Evolutionary conservation across 2,797 vertebrate genomes (phyloP), one percentile per base, ranked within the genome.

Genomic region (Siniperca obscura): DNA sequence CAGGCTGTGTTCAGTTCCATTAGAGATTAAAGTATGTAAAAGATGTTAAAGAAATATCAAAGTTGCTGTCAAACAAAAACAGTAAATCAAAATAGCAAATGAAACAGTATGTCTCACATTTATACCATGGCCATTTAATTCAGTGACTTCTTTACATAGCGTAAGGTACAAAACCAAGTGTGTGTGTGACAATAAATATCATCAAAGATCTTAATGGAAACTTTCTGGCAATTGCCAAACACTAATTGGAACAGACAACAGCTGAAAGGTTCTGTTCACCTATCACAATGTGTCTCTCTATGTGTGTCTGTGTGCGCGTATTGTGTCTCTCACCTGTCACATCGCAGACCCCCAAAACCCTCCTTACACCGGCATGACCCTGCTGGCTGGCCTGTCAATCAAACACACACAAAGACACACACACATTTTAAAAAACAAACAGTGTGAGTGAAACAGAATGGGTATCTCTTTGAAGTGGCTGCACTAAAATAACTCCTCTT

Each of bases 351-450:
- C 88, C 94, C 90, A 70, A 97, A 98, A 78, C 98, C 98, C 90
- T 93, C 90, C 95, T 97, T 98, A 95, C 98, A 99, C 84, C 91
- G 93, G 89, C 98, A 99, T 75, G 96, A 98, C 84, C 98, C 98
- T 74, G 96, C 96, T 70, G 94, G 89, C 91, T 96, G 89, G 70
- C 91, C 98, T 99, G 94, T 91, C 94, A 92, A 80, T 93, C 88
- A 94, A 76, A 85, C 40, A 86, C 77, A 85, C 44, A 77, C 14
- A 84, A 0, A 65, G 22, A 88, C 74, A 81, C 19, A 74, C 12
- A 87, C 36, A 84, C 46, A 21, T 36, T 53, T 64, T 34, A 34
- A 11, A 42, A 70, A 55, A 70, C 80, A 7, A 75, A 36, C 64
- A 67, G 66, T 50, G 16, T 11, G n/a, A 80, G 42, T 44, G 48